Base-by-base conservation (phyloP, 37 sponge, comb jelly and placozoan genomes). In the Dysidea cf. avara region DNA sequence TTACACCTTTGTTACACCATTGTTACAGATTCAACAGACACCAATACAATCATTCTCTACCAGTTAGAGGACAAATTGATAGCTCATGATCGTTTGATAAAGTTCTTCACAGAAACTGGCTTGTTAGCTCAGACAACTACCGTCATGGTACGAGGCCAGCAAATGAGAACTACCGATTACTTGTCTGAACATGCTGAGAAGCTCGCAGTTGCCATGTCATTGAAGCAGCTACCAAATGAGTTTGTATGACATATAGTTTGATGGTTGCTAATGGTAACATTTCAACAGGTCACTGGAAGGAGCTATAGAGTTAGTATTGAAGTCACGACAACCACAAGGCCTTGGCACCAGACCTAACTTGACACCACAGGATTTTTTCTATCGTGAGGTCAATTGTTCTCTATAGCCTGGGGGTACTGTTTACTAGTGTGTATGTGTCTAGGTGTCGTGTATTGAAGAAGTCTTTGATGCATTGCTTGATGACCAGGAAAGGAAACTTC, bases 161-260 rank as follows among this genome's bases (percentile, higher is more conserved):
- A 56, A 25, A 63, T 85, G 59, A 26, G 40, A 2, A 89, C 91
- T 1, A 16, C 33, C 0, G 59, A 71, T 11, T 46, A 81, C 17
- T 63, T 93, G 20, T 50, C 82, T 64, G 90, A 88, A 43, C 94
- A 93, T 81, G 83, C 81, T 16, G 94, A 93, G 76, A 84, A 89
- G 67, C 75, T 93, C 3, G 58, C 34, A 9, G 78, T 83, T 24
- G 82, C 87, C 55, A 35, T 85, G 11, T 48, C 79, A 33, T 71
- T 93, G 48, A 86, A 82, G 61, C 59, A 71, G 17, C 7, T 61
- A 14, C 94, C 88, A 65, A 85, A 89, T 28, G 71, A 68, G 90
- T 89, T 35, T 62, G 89, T 61, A 25, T 32, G 17, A n/a, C 9
- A 9, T 43, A 43, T 9, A 43, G 46, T 43, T 43, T 43, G 46